Base-by-base conservation (phyloP, 2,888 invertebrate genomes). In the Yponomeuta plumbellus region DNA sequence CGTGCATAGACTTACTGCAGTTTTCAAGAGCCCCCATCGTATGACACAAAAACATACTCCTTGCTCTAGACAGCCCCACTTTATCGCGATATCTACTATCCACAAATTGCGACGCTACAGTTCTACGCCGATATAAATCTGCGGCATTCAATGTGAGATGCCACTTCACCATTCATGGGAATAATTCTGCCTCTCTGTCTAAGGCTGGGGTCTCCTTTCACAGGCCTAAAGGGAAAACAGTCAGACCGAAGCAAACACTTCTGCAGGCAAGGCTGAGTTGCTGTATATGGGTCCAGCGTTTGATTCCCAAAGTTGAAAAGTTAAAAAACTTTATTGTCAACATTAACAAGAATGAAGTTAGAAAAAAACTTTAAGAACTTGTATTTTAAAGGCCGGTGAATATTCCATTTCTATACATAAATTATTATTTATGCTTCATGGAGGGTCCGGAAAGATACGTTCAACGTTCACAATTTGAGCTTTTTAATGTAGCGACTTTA, bases 231-330 rank as follows among this genome's bases (percentile, higher is more conserved):
- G 78, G 80, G 86, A 86, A 90, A 86, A 89, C 85, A 89, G 75
- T 79, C 85, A 82, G 85, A 80, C 84, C 72, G 71, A 64, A 58
- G 78, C 82, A 88, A 88, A 89, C 88, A 88, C 89, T 88, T 83
- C 80, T 81, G 71, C 71, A 74, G 76, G 78, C 57, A 22, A 52
- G 17, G 44, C 44, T 13, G 44, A 52, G 44, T 17, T 8, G 17
- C 17, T 52, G 44, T 17, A 4, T 17, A 17, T 52, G 17, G 44
- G 17, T 52, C 44, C 44, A 52, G 44, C 17, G 5, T 17, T 52
- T 52, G 44, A 52, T 52, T 17, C 44, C 0, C 26, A 26, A 26
- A 26, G 4, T 26, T n/a, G 2, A 26, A 26, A 26, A 2, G 2
- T 5, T 4, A 5, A 5, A 26, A 26, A 26, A 26, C 26, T 26